Conservation (phyloP, 2,797 vertebrate species). For the Sciurus vulgaris region DNA sequence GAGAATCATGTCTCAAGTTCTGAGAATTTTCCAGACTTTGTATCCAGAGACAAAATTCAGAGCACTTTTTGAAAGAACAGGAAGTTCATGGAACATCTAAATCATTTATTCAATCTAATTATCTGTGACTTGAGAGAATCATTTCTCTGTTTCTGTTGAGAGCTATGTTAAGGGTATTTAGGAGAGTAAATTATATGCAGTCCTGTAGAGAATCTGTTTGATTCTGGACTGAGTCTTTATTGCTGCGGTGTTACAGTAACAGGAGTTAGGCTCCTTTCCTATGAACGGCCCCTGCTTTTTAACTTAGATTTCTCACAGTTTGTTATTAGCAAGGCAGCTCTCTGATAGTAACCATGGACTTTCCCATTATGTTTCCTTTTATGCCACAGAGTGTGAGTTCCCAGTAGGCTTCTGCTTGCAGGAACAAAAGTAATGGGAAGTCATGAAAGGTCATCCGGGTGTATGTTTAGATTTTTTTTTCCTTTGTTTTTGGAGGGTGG, state of each 20-base stretch:
- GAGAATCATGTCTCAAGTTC: slow-evolving; percentile 52
- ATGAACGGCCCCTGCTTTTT: neutral
- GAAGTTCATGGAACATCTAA: slow-evolving; percentile 64
- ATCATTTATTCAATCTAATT: slow-evolving; percentile 54
- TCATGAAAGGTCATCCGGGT: neutral
- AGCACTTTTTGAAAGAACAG: slow-evolving; percentile 74
- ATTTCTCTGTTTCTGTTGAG: neutral
- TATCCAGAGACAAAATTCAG: slow-evolving; percentile 58
- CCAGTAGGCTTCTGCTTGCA: slow-evolving; percentile 32
- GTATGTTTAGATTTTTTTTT: neutral
- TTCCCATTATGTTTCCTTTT: slow-evolving; percentile 38
- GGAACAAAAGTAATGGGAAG: slow-evolving; percentile 45
- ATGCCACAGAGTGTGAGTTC: slow-evolving; percentile 25
- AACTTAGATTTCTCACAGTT: slow-evolving; percentile 10
- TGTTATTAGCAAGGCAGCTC: slow-evolving; percentile 62
- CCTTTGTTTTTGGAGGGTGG: neutral
- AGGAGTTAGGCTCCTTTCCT: slow-evolving; percentile 37
- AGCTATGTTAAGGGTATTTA: slow-evolving; percentile 31
- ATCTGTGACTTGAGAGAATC: slow-evolving; percentile 60
- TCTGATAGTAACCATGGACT: slow-evolving; percentile 1
- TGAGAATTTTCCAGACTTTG: slow-evolving; percentile 64
- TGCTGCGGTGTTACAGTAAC: slow-evolving; percentile 13
- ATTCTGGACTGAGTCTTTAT: slow-evolving; percentile 45
- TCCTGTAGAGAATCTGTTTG: neutral
- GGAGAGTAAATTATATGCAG: neutral